These are phyloP conservation scores for Pyralis farinalis DNA, from an alignment of 2,888 invertebrate genomes.

Conservation along the genomic window DNA sequence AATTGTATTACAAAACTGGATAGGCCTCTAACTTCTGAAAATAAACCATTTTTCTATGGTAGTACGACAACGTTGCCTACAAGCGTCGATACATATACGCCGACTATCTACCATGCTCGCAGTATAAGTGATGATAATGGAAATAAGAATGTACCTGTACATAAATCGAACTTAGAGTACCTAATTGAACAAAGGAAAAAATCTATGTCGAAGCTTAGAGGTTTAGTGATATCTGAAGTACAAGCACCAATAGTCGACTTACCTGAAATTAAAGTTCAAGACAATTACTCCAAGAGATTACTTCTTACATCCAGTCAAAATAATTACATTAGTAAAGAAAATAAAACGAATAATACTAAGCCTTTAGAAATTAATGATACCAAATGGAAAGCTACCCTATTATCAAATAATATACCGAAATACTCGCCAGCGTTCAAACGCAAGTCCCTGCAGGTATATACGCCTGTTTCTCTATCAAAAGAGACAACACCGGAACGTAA, in stretches of 20 bases:
- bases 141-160: constrained; percentile 58
- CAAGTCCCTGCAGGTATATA: constrained; percentile 85
- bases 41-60: constrained; percentile 68
- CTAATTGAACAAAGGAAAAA: constrained; percentile 90
- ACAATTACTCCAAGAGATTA: constrained; percentile 74
- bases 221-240: constrained; percentile 92
- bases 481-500: constrained; percentile 72
- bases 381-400: constrained; percentile 65
- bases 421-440: constrained; percentile 92
- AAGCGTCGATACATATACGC: constrained; percentile 44
- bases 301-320: constrained; percentile 55
- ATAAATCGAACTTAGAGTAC: constrained; percentile 86
- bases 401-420: constrained; percentile 84
- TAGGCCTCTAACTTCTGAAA: constrained; percentile 39
- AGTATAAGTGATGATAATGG: constrained; percentile 69
- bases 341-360: constrained; percentile 46
- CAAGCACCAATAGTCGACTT: constrained; percentile 85
- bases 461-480: constrained; percentile 63
- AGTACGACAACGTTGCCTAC: constrained; percentile 64
- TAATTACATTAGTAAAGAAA: constrained; percentile 45
- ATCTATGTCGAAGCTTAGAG: constrained; percentile 91
- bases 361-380: constrained; percentile 52
- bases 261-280: constrained; percentile 91
- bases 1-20: constrained; percentile 36
- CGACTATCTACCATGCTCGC: constrained; percentile 57